Percentiles rank a stretch among this genome's conserved stretches.
phyloP scores from a whole-genome alignment of 1,140 invertebrate genomes.

The Neodiprion pinetum region DNA sequence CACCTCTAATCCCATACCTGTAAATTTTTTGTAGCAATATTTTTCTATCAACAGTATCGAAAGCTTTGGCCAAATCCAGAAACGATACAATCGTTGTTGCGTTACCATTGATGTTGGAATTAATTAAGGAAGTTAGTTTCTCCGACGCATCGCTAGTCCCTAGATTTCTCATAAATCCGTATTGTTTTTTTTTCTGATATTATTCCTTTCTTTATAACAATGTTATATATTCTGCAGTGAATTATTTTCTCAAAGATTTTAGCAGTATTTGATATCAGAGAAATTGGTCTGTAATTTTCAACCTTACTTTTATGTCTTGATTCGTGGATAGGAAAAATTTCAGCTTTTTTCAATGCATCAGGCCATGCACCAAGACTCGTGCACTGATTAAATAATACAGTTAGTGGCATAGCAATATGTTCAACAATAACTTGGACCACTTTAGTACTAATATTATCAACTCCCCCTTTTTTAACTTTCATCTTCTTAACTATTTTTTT shows the following conservation, averaged over 20 bases:
- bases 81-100: not conserved
- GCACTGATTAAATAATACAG: conserved; percentile 9
- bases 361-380: conserved; percentile 9
- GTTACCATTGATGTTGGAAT: not conserved
- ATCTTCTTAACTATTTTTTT: too few species aligned
- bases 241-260: conserved; percentile 22
- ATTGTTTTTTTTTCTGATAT: not conserved
- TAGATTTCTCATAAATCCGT: not conserved
- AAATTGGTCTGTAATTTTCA: conserved; percentile 23
- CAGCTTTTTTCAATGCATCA: conserved; percentile 22
- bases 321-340: conserved; percentile 22
- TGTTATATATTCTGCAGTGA: not conserved
- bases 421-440: not conserved
- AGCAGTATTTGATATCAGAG: conserved; percentile 20
- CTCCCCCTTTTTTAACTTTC: too few species aligned
- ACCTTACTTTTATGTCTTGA: conserved; percentile 8
- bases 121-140: not conserved
- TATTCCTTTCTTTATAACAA: not conserved
- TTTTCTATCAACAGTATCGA: not conserved
- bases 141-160: conserved; percentile 13
- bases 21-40: not conserved
- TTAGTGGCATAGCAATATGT: conserved; percentile 7
- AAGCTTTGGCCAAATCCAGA: not conserved
- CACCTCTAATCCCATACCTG: not conserved
- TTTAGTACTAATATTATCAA: too few species aligned